These are phyloP conservation scores for Thripadectes ignobilis DNA, from an alignment of 2,797 vertebrate species.

Conservation along the genomic window DNA sequence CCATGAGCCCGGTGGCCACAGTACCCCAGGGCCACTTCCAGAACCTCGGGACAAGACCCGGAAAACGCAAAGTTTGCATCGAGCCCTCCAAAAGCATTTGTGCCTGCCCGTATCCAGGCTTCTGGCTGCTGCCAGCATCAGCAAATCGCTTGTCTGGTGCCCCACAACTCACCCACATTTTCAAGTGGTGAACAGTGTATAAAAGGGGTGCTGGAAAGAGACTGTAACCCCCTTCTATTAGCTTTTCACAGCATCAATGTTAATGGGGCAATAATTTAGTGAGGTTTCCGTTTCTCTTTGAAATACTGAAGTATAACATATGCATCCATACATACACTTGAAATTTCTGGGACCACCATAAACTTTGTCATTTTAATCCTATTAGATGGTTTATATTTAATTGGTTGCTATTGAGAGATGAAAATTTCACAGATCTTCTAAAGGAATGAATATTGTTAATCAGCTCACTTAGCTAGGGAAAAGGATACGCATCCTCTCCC, in stretches of 20 bases:
- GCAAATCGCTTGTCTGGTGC: neutral
- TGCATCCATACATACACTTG: neutral
- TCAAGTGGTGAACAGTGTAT: accelerated
- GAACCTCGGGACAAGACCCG: accelerated
- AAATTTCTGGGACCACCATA: neutral
- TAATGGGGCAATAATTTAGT: neutral
- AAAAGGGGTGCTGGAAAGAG: neutral
- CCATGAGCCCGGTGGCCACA: neutral
- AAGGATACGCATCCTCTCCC: conserved; percentile 33
- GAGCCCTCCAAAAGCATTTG: accelerated
- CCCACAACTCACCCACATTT: neutral
- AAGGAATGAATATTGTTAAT: conserved; percentile 60
- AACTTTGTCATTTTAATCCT: conserved; percentile 4
- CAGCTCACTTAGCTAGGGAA: conserved; percentile 60
- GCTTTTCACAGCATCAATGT: neutral
- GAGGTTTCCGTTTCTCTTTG: neutral
- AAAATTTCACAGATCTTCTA: conserved; percentile 45
- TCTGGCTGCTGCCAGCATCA: neutral
- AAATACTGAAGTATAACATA: neutral
- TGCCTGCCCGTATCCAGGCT: neutral
- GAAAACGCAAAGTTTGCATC: neutral
- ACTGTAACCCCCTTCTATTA: neutral
- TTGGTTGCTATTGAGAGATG: conserved; percentile 66
- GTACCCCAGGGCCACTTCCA: neutral
- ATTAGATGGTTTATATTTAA: neutral